Base-by-base conservation (phyloP, 2,888 invertebrate genomes). In the Coenonympha arcania region DNA sequence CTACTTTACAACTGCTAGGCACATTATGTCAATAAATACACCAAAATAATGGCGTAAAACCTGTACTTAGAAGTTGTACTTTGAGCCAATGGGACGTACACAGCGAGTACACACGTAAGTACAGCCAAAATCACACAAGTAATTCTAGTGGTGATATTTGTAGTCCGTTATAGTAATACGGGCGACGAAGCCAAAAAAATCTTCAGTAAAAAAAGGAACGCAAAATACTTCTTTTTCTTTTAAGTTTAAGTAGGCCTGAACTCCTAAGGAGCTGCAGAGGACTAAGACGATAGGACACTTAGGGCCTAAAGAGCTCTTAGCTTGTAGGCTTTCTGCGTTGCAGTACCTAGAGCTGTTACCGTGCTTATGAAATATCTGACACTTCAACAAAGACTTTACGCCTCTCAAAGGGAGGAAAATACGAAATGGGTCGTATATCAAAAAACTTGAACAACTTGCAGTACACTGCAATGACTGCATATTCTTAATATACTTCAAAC, bases 291-390 rank as follows among this genome's bases (percentile, higher is more conserved):
- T 57, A 65, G 64, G 65, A 66, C 63, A 62, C 71, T 76, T 66
- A 62, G 66, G 62, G 61, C 59, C 65, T 68, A 68, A 65, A 75
- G 73, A 63, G 71, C 66, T 64, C 73, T 76, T 56, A 59, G 50
- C 52, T 60, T 58, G 59, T 57, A 64, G 62, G 66, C 63, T 61
- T 69, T 64, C 63, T 66, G 67, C 58, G 59, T 60, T 59, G 62
- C 58, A 59, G 56, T 57, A n/a, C n/a, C n/a, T n/a, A n/a, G n/a
- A n/a, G 50, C 56, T 60, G 65, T 64, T 64, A 66, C 61, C 62
- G 69, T 72, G 70, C 71, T 70, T 69, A 74, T 78, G 73, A 76
- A 77, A 76, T 64, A 66, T 44, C 22, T 37, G 37, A 49, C 44
- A 49, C 36, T 37, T 48, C 20, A 22, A 30, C 15, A 13, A 24